Evolutionary conservation across 2,113 vertebrate species (phyloP).

Genomic region (cat (Felis catus)): F.catus_Fca126_mat1.0 CM031421.1:5677001-5677500

Average conservation of each 20-base stretch:
- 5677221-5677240: not conserved
- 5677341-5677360: not conserved
- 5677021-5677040: constrained; percentile 7
- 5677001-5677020: not conserved
- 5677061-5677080: not conserved
- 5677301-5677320: not conserved
- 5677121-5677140: not conserved
- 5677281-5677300: not conserved
- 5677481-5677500: too few species aligned
- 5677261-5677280: not conserved
- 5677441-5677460: not conserved
- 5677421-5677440: not conserved
- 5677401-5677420: not conserved
- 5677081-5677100: not conserved
- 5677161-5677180: not conserved
- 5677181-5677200: not conserved
- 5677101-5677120: not conserved
- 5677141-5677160: not conserved
- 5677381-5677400: not conserved
- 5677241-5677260: not conserved
- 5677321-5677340: not conserved
- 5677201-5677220: not conserved
- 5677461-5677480: too few species aligned
- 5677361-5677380: not conserved
- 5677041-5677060: not conserved